phyloP scores from a whole-genome alignment of 2,888 invertebrate genomes.

The Byasa hedistus region DNA sequence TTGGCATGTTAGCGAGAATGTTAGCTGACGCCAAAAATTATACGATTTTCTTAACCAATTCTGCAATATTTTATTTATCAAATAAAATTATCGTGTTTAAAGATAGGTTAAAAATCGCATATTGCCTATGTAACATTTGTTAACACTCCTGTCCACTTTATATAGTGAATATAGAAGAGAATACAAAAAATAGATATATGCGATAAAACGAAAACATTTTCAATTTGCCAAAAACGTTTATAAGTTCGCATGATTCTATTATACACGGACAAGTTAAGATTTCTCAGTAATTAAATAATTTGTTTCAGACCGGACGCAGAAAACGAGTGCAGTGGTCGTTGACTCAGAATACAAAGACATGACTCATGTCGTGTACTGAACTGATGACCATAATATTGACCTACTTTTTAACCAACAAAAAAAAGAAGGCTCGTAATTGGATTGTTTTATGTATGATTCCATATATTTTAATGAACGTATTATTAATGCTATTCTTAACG shows the following conservation, averaged over 20 bases:
- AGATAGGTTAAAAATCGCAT: too few relatives aligned
- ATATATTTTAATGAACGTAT: too few relatives aligned
- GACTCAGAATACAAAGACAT: constrained; percentile 13
- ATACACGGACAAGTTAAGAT: constrained; percentile 19
- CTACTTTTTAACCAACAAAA: neutral
- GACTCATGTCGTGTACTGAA: constrained; percentile 5
- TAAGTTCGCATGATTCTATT: constrained; percentile 8
- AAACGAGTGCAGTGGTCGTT: constrained; percentile 21
- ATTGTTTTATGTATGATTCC: too few relatives aligned
- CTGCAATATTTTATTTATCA: too few relatives aligned
- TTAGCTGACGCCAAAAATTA: too few relatives aligned
- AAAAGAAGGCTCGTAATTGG: too few relatives aligned
- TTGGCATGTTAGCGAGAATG: neutral
- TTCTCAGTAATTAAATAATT: constrained; percentile 26
- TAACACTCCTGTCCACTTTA: neutral
- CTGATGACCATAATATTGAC: constrained; percentile 19
- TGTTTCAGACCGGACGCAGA: constrained; percentile 10
- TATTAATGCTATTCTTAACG: too few relatives aligned
- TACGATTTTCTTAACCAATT: too few relatives aligned
- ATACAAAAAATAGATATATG: neutral
- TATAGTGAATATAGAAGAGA: neutral
- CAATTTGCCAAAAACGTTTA: neutral
- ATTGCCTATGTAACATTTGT: too few relatives aligned
- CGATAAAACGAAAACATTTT: constrained; percentile 5
- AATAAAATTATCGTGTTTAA: too few relatives aligned